A percentile compares a stretch with the other conserved stretches of the same genome.
These are phyloP conservation scores for Xenopus laevis DNA, from an alignment of 2,113 vertebrate genomes.

Conservation along the genomic window DNA sequence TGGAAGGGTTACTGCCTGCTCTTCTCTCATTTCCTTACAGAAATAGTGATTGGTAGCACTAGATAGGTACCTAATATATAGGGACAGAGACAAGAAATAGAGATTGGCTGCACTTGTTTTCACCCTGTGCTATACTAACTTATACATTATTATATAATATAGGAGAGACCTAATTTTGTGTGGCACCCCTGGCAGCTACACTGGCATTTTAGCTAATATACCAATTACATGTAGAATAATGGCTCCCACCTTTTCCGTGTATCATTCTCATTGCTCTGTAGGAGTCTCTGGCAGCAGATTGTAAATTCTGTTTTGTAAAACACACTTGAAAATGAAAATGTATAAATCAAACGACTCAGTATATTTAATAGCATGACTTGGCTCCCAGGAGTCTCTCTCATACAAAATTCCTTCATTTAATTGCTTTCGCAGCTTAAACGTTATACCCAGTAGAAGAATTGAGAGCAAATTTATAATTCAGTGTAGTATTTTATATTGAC, in stretches of 20 bases:
- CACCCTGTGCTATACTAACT: too few relatives aligned
- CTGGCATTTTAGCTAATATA: too few relatives aligned
- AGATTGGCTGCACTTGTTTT: too few relatives aligned
- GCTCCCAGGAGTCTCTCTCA: not conserved
- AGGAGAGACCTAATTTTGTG: too few relatives aligned
- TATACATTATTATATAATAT: too few relatives aligned
- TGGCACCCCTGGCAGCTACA: too few relatives aligned
- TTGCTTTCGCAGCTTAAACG: conserved; percentile 1
- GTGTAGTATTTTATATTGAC: not conserved
- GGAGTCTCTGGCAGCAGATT: not conserved
- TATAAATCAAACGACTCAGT: not conserved
- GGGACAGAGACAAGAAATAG: too few relatives aligned
- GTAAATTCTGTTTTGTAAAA: not conserved
- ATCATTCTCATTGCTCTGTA: not conserved
- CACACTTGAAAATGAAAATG: not conserved
- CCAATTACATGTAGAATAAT: not conserved
- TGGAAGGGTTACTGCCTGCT: too few relatives aligned
- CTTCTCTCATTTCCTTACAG: too few relatives aligned
- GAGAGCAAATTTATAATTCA: not conserved
- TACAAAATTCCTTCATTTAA: not conserved
- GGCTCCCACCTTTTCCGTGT: not conserved
- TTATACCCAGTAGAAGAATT: not conserved
- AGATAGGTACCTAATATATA: too few relatives aligned
- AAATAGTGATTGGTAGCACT: too few relatives aligned
- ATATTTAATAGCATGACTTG: not conserved